Evolutionary conservation across 2,797 vertebrate genomes (phyloP), one percentile per base, ranked within the genome.

Genomic region (Percopsis omiscomaycus): DNA sequence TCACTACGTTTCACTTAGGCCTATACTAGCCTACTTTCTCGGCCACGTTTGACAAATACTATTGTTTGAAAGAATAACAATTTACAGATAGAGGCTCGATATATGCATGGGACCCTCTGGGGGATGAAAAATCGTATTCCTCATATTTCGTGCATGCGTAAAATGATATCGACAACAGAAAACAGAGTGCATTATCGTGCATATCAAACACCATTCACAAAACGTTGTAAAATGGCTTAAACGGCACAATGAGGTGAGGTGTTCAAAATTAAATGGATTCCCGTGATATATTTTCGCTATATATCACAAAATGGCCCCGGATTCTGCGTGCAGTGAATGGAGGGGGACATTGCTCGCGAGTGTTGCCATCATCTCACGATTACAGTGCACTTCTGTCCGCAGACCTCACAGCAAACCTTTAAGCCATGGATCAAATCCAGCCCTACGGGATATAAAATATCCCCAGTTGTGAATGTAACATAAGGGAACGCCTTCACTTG

Each of bases 391-490:
- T 84, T 79, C 76, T 75, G 88, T 89, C 87, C 82, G 85, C 79
- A 84, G 85, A 89, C 81, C 81, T 90, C 88, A 87, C 83, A 83
- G 84, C 81, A 88, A 88, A 88, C 86, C 86, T 92, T 88, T 85
- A 88, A 92, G 89, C 79, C 79, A 81, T 81, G 84, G 88, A 92
- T 92, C 90, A 92, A 86, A 90, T 89, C 89, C 88, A 90, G 78
- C 89, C 84, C 89, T 88, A 82, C 86, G 77, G 85, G 74, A 63
- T 85, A 82, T 80, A 86, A 91, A 92, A 90, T 87, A 89, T 64
- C 78, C 74, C 69, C 78, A 79, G 71, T 63, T 87, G 83, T 90
- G 83, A 89, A 86, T 69, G 79, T 86, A 85, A 79, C 85, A 79
- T 88, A 81, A 57, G 70, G 81, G 70, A 75, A 84, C 85, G 69